Evolutionary conservation across 2,113 vertebrate species (phyloP), one percentile per base, ranked within the genome.

Genomic region (Orientallactaga bullata): DNA sequence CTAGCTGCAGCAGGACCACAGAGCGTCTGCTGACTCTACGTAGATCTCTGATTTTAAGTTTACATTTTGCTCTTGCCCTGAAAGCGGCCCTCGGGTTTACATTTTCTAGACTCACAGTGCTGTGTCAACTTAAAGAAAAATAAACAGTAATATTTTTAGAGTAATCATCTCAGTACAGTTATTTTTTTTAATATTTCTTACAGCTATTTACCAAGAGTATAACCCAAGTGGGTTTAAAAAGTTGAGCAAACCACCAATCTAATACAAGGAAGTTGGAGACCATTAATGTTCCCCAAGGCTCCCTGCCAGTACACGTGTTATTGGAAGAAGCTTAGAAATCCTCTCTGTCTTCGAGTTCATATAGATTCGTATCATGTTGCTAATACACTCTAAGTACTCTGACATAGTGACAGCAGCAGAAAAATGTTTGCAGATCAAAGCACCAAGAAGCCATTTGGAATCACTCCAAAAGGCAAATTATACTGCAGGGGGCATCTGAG

Each of bases 401-500:
- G 28, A 88, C 95, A 97, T 93, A 76, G 42, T 92, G 80, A 92
- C 63, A 32, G 10, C 73, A 42, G 7, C 32, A 7, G 42, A 92
- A 92, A 90, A 47, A 84, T 96, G 81, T 89, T 15, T 96, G 84
- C 82, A 95, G 82, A 88, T 95, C 96, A 95, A 81, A 95, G 89
- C 79, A 94, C 72, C 89, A 66, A 95, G 6, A 94, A 94, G 83
- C 86, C 73, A 95, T 60, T 55, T 96, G 68, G 84, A 96, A 89
- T 88, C 73, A 82, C 28, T 81, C 78, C 89, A 96, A 88, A 60
- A 93, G 66, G 66, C 86, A 93, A 97, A 97, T 97, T 96, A 94
- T 26, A 91, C 92, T 93, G 96, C 94, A 96, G 89, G 24, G 90
- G n/a, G 35, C 85, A 73, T 65, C 28, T 51, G 61, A 92, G 66